Conservation (phyloP, 2,888 invertebrate species). For the Epirrhoe alternata region DNA sequence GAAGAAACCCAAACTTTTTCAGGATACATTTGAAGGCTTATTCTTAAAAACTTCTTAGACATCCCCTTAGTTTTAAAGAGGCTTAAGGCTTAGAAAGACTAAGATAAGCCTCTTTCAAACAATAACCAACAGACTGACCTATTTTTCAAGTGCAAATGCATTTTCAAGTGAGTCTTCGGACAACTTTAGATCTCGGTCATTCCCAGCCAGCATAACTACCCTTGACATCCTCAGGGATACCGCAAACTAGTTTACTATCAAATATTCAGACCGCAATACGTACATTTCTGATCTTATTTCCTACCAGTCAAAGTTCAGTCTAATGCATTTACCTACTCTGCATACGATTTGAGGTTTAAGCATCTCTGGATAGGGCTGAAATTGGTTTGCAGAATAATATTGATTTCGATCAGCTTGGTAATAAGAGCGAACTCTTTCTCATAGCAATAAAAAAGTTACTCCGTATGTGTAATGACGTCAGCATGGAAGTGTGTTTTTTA, state of each 20-base stretch:
- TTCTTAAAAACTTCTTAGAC: too few relatives aligned
- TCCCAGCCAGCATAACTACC: conserved; percentile 15
- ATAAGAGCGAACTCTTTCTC: background rate
- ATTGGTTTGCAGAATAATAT: conserved; percentile 4
- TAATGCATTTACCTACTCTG: conserved; percentile 22
- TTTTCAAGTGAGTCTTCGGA: background rate
- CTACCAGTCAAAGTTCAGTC: conserved; percentile 14
- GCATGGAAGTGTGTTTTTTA: background rate
- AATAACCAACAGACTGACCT: background rate
- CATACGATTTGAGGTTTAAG: conserved; percentile 12
- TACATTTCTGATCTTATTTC: conserved; percentile 22
- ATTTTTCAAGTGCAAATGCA: background rate
- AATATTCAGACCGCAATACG: conserved; percentile 24
- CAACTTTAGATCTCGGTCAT: conserved; percentile 11
- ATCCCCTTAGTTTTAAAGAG: too few relatives aligned
- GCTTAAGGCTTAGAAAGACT: background rate
- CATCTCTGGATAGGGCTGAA: conserved; percentile 11
- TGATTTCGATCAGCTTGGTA: background rate
- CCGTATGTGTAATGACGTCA: conserved; percentile 3
- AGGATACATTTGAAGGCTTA: too few relatives aligned
- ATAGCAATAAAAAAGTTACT: background rate
- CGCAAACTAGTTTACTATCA: conserved; percentile 23
- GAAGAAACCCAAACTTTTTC: too few relatives aligned
- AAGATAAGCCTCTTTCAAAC: background rate
- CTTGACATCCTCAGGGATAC: conserved; percentile 18